Base-by-base conservation (phyloP, 2,113 vertebrate genomes). In the Crocuta crocuta region DNA sequence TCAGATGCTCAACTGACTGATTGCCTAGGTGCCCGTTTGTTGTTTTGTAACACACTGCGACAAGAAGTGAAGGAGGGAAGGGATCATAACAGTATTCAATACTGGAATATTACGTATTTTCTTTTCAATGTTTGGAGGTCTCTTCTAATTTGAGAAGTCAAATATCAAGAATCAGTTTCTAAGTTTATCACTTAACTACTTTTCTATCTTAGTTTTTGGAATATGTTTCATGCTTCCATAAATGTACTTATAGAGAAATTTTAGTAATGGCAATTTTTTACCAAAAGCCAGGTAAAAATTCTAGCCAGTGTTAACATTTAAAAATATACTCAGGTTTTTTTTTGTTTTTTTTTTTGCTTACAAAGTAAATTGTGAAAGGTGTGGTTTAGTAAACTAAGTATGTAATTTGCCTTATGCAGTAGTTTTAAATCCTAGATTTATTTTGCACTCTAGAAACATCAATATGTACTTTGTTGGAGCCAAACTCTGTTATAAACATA, bases 401-500 rank as follows among this genome's bases (percentile, higher is more conserved):
- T n/a, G 66, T 95, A 93, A 78, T 96, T 88, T 48, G 16, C 91
- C 97, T 97, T 97, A 91, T 97, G 23, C 0, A 65, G 31, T 93
- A 73, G 50, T 39, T 98, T 96, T 97, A 91, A 92, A 95, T 97
- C 23, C 7, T 63, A 79, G 93, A 74, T 88, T 84, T 86, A 39
- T 82, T 81, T 92, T 96, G 39, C 12, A 97, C 17, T 61, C 65
- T 95, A 73, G 87, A 97, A 97, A 97, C 7, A 96, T 85, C 73
- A 95, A 10, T 91, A 68, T 89, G 10, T 70, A 80, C 78, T 97
- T 97, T 95, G 87, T 50, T 92, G 53, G 48, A 98, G 94, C 63
- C 43, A 71, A 96, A 87, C 86, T 87, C 81, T 98, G 16, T 96
- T 94, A 96, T 93, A 98, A 96, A 94, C 50, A 93, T 84, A 53